Percentiles rank a stretch among this genome's conserved stretches.
phyloP scores from a whole-genome alignment of 2,797 vertebrate genomes.

The Chrosomus eos region DNA sequence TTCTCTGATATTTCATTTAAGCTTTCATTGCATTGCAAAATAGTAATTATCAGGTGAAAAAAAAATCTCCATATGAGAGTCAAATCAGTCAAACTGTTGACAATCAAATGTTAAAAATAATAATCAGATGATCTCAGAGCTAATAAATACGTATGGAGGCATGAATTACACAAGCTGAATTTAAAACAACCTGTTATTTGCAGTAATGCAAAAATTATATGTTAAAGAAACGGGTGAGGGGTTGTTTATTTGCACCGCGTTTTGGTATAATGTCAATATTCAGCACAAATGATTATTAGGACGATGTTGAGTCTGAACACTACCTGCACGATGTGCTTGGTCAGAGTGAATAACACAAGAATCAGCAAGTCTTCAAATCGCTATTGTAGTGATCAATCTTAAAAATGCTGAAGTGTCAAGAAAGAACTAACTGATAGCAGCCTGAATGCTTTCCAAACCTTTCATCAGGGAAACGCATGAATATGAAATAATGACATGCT shows the following conservation, averaged over 20 bases:
- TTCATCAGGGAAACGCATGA: constrained; percentile 27
- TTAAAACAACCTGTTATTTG: constrained; percentile 22
- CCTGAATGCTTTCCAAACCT: constrained; percentile 15
- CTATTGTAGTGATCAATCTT: neutral
- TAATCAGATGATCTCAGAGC: constrained; percentile 6
- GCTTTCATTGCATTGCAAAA: neutral
- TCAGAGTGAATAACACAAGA: constrained; percentile 17
- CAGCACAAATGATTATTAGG: neutral
- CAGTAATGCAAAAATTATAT: constrained; percentile 27
- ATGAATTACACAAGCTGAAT: constrained; percentile 8
- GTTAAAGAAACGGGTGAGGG: neutral
- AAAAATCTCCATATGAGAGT: neutral
- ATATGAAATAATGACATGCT: constrained; percentile 36
- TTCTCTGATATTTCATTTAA: neutral
- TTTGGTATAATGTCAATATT: neutral
- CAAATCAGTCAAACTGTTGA: neutral
- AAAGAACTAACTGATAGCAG: neutral
- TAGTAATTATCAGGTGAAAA: neutral
- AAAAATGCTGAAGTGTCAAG: constrained; percentile 24
- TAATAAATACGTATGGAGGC: neutral
- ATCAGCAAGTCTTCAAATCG: constrained; percentile 21
- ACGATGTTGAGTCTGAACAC: neutral
- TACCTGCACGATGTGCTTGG: neutral
- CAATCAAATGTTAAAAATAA: neutral
- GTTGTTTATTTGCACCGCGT: constrained; percentile 2